Base-by-base conservation (phyloP, 2,888 invertebrate species). In the Uloborus plumipes region DNA sequence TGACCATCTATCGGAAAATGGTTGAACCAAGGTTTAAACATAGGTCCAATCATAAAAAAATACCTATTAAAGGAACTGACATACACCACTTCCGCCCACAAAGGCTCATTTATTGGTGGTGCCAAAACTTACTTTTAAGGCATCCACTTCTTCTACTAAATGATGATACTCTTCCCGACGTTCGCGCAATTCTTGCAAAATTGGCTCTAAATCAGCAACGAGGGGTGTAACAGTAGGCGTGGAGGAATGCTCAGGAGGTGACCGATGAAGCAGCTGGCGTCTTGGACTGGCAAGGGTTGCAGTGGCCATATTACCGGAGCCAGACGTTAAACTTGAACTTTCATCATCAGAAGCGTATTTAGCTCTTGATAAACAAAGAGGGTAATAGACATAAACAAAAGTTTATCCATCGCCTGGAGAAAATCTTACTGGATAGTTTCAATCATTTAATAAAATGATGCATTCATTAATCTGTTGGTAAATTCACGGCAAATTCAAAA, bases 121-220 rank as follows among this genome's bases (percentile, higher is more conserved):
- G n/a, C 55, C 7, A 3, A 3, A 59, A 58, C 81, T 64, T 77
- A 86, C 87, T 83, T 88, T 88, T 18, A 88, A 81, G 9, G 87
- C 70, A 55, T 95, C 95, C 80, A 96, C 90, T 88, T 94, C 94
- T 88, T 95, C 95, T 76, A 94, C 92, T 72, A 96, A 90, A 87
- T 93, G 92, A 86, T 94, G 94, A 87, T 93, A 92, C 88, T 94
- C 95, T 87, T 95, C 95, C 86, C 94, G 92, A 86, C 94, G 92
- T 87, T 94, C 93, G 86, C 94, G 92, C 86, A 97, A 89, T 89
- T 96, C 95, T 82, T 93, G 92, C 86, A 94, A 91, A 85, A 86
- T 76, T 18, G 85, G 85, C 47, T 86, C 86, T 9, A 86, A 47
- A 55, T 86, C 86, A 18, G 82, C 62, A n/a, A 79, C 78, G 13